phyloP scores from a whole-genome alignment of 2,888 invertebrate species.

The Bembecia ichneumoniformis region DNA sequence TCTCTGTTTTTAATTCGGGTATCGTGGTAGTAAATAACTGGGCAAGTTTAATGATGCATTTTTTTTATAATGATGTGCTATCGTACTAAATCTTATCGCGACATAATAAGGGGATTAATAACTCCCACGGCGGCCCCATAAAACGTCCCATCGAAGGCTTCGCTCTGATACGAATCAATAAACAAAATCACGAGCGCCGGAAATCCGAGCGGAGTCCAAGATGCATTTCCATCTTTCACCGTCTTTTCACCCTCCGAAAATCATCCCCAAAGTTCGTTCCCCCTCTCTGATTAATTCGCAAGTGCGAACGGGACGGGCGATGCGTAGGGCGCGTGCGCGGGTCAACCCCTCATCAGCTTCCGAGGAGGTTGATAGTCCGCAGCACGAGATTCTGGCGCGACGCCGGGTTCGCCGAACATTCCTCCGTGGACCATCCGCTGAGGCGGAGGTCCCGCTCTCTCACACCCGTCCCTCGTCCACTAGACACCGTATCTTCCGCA shows the following conservation, averaged over 20 bases:
- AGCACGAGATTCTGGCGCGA: constrained; percentile 56
- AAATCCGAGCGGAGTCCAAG: constrained; percentile 68
- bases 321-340: constrained; percentile 52
- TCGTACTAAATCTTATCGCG: constrained; percentile 46
- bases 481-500: constrained; percentile 26
- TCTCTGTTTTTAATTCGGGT: constrained; percentile 8
- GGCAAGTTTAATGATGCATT: background rate
- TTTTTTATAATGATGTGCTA: constrained; percentile 25
- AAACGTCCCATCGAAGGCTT: constrained; percentile 34
- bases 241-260: constrained; percentile 68
- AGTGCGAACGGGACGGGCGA: constrained; percentile 37
- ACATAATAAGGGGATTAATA: constrained; percentile 60
- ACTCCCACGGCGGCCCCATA: constrained; percentile 33
- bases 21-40: background rate
- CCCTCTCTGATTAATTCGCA: constrained; percentile 29
- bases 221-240: constrained; percentile 71
- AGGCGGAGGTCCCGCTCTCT: constrained; percentile 68
- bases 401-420: constrained; percentile 58
- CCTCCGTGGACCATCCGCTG: constrained; percentile 65
- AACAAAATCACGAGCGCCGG: constrained; percentile 69
- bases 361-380: constrained; percentile 55
- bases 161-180: constrained; percentile 61
- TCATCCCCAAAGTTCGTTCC: constrained; percentile 56
- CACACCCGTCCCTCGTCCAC: constrained; percentile 38
- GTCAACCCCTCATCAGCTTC: constrained; percentile 59